Evolutionary conservation across 2,888 invertebrate species (phyloP).

Genomic region (Troides oblongomaculatus): DNA sequence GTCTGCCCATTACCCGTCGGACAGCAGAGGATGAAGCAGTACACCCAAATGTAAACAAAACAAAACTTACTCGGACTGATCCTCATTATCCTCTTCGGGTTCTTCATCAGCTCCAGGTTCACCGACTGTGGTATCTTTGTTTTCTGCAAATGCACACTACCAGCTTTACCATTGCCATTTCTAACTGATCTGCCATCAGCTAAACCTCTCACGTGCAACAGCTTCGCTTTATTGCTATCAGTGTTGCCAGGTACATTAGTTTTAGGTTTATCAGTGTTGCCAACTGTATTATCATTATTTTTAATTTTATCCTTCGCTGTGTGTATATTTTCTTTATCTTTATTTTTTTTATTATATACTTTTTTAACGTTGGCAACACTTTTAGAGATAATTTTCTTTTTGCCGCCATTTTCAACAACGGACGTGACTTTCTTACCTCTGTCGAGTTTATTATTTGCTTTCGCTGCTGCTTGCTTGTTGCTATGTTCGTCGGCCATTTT

Average conservation of each 20-base stretch:
- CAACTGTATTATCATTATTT: background rate
- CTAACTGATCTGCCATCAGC: background rate
- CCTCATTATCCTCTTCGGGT: slow-evolving; percentile 9
- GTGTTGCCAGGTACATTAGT: slow-evolving; percentile 8
- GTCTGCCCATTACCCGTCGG: no score
- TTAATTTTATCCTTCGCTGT: background rate
- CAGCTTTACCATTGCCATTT: background rate
- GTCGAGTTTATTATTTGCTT: background rate
- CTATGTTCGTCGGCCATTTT: background rate
- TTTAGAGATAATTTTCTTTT: background rate
- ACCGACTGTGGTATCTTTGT: slow-evolving; percentile 13
- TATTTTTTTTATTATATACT: background rate
- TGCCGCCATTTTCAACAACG: background rate
- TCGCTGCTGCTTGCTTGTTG: background rate
- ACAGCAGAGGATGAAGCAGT: no score
- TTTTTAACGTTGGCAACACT: background rate
- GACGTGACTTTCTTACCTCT: background rate
- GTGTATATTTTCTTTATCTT: background rate
- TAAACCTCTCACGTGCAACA: background rate
- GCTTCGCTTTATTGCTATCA: background rate
- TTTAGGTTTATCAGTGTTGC: background rate
- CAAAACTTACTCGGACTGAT: slow-evolving; percentile 19
- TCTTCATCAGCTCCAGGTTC: slow-evolving; percentile 9
- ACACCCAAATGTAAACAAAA: background rate
- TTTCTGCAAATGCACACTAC: slow-evolving; percentile 1